Base-by-base conservation (phyloP, 2,888 invertebrate genomes). In the Rotaria sp. region DNA sequence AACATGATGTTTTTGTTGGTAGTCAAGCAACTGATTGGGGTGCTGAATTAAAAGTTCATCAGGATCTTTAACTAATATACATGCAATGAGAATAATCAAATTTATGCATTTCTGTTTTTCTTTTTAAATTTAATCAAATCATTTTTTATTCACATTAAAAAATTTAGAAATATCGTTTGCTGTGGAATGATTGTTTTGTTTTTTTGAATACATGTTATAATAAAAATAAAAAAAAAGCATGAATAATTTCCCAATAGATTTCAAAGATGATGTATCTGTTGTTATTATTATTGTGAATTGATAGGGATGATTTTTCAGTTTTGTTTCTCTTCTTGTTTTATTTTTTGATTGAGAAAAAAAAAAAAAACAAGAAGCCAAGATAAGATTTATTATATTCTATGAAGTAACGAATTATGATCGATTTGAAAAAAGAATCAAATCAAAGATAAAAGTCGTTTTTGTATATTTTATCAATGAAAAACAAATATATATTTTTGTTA, bases 1-100 rank as follows among this genome's bases (percentile, higher is more conserved):
- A 84, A 50, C 59, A 85, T 55, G 84, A 85, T 45, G 50, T 87
- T 18, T 87, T 87, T 45, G 87, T 85, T 50, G 84, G 85, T 15
- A 84, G 84, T 84, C 85, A 85, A 84, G 87, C 85, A 21, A 87
- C 87, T 38, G 84, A 59, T 55, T 87, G 84, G 84, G 87, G 87
- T 41, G 75, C 41, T 50, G 85, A 67, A 41, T 80, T 86, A 45
- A 35, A 5, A 67, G 8, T 35, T 67, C 67, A 67, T 21, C 15
- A 30, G 18, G 67, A 67, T 67, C 67, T 67, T 67, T 35, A 35
- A n/a, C n/a, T n/a, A n/a, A 67, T 30, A 13, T 57, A 30, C 3
- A n/a, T n/a, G 18, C 13, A 18, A 30, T 59, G 59, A 59, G 10
- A 57, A 59, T 59, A 57, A 59, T 59, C 15, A 59, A 59, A 59